Percentiles rank a stretch among this genome's conserved stretches.
Evolutionary conservation across 1,140 invertebrate species (phyloP).

Genomic region (Bombus soroeensis): DNA sequence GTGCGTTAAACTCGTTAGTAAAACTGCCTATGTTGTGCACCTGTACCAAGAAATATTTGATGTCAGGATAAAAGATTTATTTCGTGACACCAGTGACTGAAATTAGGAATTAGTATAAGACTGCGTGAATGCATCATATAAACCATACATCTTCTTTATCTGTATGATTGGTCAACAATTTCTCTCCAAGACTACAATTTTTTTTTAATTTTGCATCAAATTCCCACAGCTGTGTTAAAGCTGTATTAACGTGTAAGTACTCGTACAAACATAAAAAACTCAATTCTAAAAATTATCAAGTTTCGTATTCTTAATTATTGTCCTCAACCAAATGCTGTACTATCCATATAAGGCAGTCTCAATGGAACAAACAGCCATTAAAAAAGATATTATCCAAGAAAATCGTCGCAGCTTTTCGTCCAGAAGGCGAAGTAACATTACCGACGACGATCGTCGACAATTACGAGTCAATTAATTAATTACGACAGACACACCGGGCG

Average conservation of each 20-base stretch:
- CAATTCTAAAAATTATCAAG: too few species aligned
- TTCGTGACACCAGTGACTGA: not conserved
- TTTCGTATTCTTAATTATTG: too few species aligned
- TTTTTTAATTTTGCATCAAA: too few species aligned
- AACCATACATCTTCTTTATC: not conserved
- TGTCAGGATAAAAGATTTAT: constrained; percentile 27
- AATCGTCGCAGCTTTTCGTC: not conserved
- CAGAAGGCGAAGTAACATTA: not conserved
- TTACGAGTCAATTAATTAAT: constrained; percentile 29
- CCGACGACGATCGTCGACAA: not conserved
- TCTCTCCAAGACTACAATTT: too few species aligned
- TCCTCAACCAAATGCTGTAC: too few species aligned
- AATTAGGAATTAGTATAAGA: not conserved
- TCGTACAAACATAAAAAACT: too few species aligned
- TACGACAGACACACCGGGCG: not conserved
- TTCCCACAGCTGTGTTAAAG: too few species aligned
- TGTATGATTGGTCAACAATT: not conserved
- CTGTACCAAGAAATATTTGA: constrained; percentile 27
- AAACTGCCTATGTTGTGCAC: constrained; percentile 21
- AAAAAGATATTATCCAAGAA: not conserved
- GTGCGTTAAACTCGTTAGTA: constrained; percentile 27
- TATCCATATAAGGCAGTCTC: too few species aligned
- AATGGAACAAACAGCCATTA: not conserved
- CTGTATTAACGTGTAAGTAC: too few species aligned
- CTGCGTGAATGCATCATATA: not conserved